Conservation (phyloP, 2,888 invertebrate species). For the Drymonia ruficornis region DNA sequence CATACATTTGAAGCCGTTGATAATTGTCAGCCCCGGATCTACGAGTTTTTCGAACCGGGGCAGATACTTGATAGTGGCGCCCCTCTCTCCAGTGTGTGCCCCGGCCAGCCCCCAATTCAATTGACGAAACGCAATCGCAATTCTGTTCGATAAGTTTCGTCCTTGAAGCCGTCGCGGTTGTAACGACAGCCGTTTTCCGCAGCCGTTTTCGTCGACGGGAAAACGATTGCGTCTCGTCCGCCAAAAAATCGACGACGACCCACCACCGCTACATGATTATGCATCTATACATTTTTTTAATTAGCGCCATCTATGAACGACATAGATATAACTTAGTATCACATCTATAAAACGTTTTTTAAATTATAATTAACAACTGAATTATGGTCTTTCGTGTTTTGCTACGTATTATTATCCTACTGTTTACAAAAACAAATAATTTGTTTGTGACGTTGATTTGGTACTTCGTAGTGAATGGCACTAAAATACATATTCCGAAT, state of each 20-base stretch:
- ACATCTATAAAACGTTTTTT: too few relatives aligned
- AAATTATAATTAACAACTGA: too few relatives aligned
- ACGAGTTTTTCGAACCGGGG: too few relatives aligned
- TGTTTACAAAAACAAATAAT: too few relatives aligned
- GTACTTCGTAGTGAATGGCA: conserved; percentile 38
- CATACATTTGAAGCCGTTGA: too few relatives aligned
- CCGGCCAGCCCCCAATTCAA: too few relatives aligned
- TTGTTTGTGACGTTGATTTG: conserved; percentile 24
- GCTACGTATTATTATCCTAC: too few relatives aligned
- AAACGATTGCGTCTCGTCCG: background rate
- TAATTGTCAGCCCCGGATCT: too few relatives aligned
- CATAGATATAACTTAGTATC: too few relatives aligned
- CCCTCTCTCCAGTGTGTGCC: too few relatives aligned
- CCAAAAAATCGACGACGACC: background rate
- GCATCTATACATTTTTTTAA: background rate
- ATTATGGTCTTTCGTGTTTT: too few relatives aligned
- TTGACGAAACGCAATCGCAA: background rate
- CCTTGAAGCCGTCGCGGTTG: background rate
- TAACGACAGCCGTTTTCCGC: background rate
- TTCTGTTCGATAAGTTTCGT: background rate
- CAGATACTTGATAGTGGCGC: too few relatives aligned
- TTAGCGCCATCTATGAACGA: background rate
- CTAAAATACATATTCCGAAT: conserved; percentile 7
- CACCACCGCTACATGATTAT: background rate
- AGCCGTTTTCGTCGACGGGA: background rate